A percentile compares a stretch with the other conserved stretches of the same genome.
Conservation (phyloP, 2,888 invertebrate genomes). For the Theretra japonica region DNA sequence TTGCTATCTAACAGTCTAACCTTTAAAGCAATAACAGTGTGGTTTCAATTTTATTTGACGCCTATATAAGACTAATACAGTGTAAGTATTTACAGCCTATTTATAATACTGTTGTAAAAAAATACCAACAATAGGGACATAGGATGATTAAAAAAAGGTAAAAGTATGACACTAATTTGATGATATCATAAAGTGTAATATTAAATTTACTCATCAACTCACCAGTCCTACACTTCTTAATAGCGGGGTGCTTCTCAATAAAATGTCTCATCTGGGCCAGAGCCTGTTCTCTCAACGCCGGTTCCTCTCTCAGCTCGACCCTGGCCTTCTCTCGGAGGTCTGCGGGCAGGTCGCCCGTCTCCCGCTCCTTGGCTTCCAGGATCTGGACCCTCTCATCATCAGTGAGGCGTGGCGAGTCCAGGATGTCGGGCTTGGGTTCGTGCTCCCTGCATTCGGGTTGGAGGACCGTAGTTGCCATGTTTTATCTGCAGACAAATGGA, state of each 20-base stretch:
- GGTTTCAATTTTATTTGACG: too few relatives aligned
- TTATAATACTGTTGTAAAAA: too few relatives aligned
- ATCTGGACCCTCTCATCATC: constrained; percentile 71
- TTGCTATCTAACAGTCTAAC: too few relatives aligned
- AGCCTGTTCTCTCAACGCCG: constrained; percentile 89
- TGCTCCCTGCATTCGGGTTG: constrained; percentile 73
- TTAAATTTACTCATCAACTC: constrained; percentile 39
- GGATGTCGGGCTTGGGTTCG: constrained; percentile 64
- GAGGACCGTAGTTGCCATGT: constrained; percentile 79
- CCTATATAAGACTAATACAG: too few relatives aligned
- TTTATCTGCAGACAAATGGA: constrained; percentile 47
- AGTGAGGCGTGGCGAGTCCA: constrained; percentile 60
- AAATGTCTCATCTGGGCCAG: constrained; percentile 92
- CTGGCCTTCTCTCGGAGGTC: constrained; percentile 87
- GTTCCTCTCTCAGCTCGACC: constrained; percentile 92
- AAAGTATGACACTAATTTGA: too few relatives aligned
- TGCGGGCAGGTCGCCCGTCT: constrained; percentile 78
- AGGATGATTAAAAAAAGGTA: too few relatives aligned
- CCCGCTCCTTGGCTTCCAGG: constrained; percentile 71
- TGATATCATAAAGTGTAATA: not conserved
- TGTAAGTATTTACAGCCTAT: too few relatives aligned
- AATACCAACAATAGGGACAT: too few relatives aligned
- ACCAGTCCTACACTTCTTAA: constrained; percentile 92
- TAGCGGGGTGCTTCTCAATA: constrained; percentile 92
- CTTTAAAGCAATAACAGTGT: too few relatives aligned